phyloP scores from a whole-genome alignment of 2,888 invertebrate genomes.

The Agonopterix alstromeriana region DNA sequence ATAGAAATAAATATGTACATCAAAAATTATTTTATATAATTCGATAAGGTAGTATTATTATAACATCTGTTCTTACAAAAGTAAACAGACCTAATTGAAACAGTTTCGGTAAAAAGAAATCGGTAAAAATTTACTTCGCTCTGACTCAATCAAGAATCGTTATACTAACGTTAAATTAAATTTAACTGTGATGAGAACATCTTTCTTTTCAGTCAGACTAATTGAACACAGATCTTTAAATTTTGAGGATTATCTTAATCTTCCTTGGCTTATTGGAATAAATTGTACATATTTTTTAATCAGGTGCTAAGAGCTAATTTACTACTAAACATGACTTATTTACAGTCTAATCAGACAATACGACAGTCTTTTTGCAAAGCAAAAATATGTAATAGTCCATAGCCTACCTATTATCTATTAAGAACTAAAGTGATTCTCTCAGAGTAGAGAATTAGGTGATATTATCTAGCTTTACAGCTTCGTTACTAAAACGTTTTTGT shows the following conservation, averaged over 20 bases:
- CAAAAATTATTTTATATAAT: neutral
- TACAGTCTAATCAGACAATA: conserved; percentile 59
- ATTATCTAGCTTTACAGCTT: conserved; percentile 72
- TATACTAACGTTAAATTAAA: no score
- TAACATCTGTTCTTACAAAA: neutral
- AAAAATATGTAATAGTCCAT: conserved; percentile 34
- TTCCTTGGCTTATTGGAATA: no score
- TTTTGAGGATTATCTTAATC: no score
- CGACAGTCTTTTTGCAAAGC: conserved; percentile 62
- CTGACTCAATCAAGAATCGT: no score
- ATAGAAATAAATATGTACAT: conserved; percentile 42
- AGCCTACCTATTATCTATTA: conserved; percentile 40
- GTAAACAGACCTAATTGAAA: no score
- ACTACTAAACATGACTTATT: conserved; percentile 1
- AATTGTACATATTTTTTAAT: no score
- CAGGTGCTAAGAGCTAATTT: conserved; percentile 22
- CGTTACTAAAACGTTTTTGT: conserved; percentile 37
- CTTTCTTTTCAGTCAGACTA: no score
- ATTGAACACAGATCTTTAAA: no score
- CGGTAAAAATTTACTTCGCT: no score
- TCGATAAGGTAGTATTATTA: no score
- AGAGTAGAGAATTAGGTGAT: conserved; percentile 61
- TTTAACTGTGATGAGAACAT: no score
- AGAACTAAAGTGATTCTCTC: conserved; percentile 50
- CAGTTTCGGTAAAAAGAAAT: no score